Base-by-base conservation (phyloP, 1,140 invertebrate genomes). In the Stegodyphus dumicola region DNA sequence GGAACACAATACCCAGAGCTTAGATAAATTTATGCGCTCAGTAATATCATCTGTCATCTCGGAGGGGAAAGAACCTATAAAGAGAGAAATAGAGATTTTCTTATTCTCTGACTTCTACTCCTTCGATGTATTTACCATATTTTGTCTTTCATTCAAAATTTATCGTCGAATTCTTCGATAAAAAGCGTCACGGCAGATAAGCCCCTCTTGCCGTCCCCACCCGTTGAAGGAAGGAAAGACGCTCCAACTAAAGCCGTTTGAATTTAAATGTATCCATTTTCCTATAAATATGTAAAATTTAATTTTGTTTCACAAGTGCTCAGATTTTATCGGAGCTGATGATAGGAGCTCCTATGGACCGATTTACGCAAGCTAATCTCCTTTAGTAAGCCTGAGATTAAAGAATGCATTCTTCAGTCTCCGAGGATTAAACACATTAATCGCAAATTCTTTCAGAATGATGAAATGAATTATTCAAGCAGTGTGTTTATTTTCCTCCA, bases 281-380 rank as follows among this genome's bases (percentile, higher is more conserved):
- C 80, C 81, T 85, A 85, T 85, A 85, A 85, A 85, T 85, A 85
- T 85, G 81, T 77, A 85, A 85, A 85, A 85, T 76, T 85, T 85
- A 85, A 85, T 85, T 85, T 85, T 70, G 81, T 53, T 64, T 77
- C 81, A 77, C 74, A 85, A 85, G 74, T 85, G 74, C 65, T 77
- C 71, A 64, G 60, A 83, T 74, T 83, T 65, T 67, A 49, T 73
- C 15, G 51, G 49, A 64, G 80, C 51, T 60, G 80, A 75, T 83
- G 80, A 73, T 81, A 81, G 71, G 13, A 74, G 11, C 33, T 51
- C 53, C 7, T 18, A 67, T n/a, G 9, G 15, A 11, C 56, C 15
- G 9, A 11, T 60, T 10, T 10, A 71, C 48, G 52, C 54, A 56
- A 17, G 15, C 71, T 74, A 69, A 69, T 85, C 81, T 67, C 18